These are phyloP conservation scores for Cydia pomonella DNA, from an alignment of 1,140 invertebrate species.

Conservation along the genomic window DNA sequence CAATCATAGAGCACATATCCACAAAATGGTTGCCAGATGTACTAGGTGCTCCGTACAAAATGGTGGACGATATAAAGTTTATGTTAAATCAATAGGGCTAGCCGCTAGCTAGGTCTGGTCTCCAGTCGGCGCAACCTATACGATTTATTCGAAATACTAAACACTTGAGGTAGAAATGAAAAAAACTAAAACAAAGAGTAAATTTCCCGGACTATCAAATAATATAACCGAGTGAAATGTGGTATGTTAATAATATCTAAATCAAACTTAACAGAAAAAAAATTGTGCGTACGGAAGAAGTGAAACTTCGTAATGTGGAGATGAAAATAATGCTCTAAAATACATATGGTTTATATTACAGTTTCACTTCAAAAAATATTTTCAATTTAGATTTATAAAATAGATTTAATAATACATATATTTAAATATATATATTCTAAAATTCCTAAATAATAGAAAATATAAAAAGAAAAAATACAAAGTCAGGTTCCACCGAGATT, in stretches of 20 bases:
- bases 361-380: too few species aligned
- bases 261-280: not conserved
- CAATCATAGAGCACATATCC: constrained; percentile 17
- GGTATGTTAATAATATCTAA: too few species aligned
- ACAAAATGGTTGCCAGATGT: constrained; percentile 68
- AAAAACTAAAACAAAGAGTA: constrained; percentile 18
- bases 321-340: too few species aligned
- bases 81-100: constrained; percentile 69
- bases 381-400: too few species aligned
- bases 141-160: constrained; percentile 7
- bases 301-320: too few species aligned
- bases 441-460: too few species aligned
- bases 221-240: not conserved
- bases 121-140: constrained; percentile 3
- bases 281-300: too few species aligned
- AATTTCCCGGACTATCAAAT: not conserved
- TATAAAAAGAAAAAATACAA: too few species aligned
- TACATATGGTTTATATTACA: too few species aligned
- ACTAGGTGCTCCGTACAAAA: constrained; percentile 61
- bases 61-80: constrained; percentile 71
- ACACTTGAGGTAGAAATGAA: constrained; percentile 8
- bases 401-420: too few species aligned
- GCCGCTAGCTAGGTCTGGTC: constrained; percentile 4
- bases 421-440: too few species aligned
- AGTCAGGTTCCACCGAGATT: constrained; percentile 77